Evolutionary conservation across 2,797 vertebrate species (phyloP).

Genomic region (Eospalax fontanierii): DNA sequence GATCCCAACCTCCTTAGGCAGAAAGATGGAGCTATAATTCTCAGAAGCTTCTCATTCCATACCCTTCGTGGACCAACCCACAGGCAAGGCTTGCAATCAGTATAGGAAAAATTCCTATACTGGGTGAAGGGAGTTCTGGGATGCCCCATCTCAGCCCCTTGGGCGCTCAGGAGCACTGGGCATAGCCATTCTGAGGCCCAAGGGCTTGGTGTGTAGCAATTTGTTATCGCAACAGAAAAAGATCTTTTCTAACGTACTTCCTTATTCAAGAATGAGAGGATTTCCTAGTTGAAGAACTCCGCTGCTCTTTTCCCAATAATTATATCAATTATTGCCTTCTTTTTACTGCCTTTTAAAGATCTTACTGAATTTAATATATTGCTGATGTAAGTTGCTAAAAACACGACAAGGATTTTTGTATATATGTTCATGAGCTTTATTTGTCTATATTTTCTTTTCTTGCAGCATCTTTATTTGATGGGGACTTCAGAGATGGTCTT

Average conservation of each 20-base stretch:
- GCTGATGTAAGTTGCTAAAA: background rate
- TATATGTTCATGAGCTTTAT: background rate
- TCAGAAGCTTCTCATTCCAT: background rate
- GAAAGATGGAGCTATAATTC: slow-evolving; percentile 14
- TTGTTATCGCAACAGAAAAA: slow-evolving; percentile 29
- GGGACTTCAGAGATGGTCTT: background rate
- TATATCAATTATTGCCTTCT: slow-evolving; percentile 2
- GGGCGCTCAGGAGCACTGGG: background rate
- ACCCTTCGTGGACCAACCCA: background rate
- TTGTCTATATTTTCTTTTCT: background rate
- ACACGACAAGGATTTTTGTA: background rate
- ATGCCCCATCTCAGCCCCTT: too few species aligned
- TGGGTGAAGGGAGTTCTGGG: background rate
- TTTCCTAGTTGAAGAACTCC: background rate
- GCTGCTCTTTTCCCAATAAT: slow-evolving; percentile 14
- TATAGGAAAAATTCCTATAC: background rate
- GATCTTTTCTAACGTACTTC: background rate
- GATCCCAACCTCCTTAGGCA: background rate
- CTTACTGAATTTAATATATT: slow-evolving; percentile 2
- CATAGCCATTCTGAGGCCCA: background rate
- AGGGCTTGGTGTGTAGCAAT: background rate
- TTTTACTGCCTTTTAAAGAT: background rate
- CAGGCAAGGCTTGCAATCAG: background rate
- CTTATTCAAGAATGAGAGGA: background rate
- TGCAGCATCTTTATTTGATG: background rate